Evolutionary conservation across 1,140 invertebrate species (phyloP).

Genomic region (Atopsyche davidsoni): DNA sequence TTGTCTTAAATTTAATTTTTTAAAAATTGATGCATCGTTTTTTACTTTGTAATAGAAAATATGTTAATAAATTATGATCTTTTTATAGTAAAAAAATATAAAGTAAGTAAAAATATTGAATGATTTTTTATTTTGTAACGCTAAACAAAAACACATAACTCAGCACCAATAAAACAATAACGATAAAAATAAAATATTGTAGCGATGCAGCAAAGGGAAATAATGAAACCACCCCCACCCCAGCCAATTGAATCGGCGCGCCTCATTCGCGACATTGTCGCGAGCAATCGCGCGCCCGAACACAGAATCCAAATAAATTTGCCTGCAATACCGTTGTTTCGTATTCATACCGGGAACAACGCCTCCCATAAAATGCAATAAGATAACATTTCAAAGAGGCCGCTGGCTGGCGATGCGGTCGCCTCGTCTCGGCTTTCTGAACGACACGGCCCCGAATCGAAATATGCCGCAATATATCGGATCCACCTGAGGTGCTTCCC

Average conservation of each 20-base stretch:
- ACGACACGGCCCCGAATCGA: slow-evolving; percentile 18
- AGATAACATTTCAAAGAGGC: slow-evolving; percentile 26
- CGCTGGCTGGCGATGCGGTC: slow-evolving; percentile 14
- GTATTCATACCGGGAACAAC: slow-evolving; percentile 25
- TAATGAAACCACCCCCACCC: too few relatives aligned
- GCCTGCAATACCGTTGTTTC: slow-evolving; percentile 18
- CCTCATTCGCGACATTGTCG: background rate
- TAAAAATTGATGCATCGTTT: too few relatives aligned
- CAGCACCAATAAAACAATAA: too few relatives aligned
- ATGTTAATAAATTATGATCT: too few relatives aligned
- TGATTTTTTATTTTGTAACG: too few relatives aligned
- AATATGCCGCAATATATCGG: slow-evolving; percentile 26
- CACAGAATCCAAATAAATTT: slow-evolving; percentile 24
- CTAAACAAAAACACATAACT: too few relatives aligned
- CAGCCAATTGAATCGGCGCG: background rate
- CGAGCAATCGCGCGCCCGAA: slow-evolving; percentile 5
- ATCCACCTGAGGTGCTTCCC: slow-evolving; percentile 6
- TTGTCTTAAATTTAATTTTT: too few relatives aligned
- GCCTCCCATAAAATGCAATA: slow-evolving; percentile 27
- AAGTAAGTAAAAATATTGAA: too few relatives aligned
- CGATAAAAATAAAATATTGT: too few relatives aligned
- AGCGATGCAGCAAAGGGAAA: too few relatives aligned
- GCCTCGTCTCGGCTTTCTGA: slow-evolving; percentile 1
- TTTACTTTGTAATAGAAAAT: too few relatives aligned
- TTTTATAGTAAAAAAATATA: too few relatives aligned